Conservation (phyloP, 2,888 invertebrate species). For the Dromius quadrimaculatus region DNA sequence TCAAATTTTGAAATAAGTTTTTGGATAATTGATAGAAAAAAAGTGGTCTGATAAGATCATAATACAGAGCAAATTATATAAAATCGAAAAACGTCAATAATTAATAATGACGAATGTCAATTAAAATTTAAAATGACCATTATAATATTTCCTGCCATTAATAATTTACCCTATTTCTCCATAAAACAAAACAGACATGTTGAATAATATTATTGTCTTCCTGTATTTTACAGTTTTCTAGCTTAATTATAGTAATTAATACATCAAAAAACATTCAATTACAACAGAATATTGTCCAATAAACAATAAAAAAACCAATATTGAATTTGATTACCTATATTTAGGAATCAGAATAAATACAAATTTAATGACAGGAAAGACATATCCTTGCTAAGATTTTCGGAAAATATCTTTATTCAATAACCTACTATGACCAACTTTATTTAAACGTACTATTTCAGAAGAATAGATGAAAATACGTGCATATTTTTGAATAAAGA, state of each 20-base stretch:
- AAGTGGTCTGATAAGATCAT: too few relatives aligned
- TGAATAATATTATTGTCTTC: conserved; percentile 34
- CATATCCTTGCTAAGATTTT: conserved; percentile 15
- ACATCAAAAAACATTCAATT: conserved; percentile 19
- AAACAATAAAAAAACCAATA: conserved; percentile 22
- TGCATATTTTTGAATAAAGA: too few relatives aligned
- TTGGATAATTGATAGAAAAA: too few relatives aligned
- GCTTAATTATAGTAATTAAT: conserved; percentile 33
- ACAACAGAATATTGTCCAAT: conserved; percentile 20
- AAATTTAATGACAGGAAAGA: conserved; percentile 33
- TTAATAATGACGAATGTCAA: conserved; percentile 6
- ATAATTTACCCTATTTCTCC: not conserved
- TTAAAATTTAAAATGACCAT: not conserved
- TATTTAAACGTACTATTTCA: too few relatives aligned
- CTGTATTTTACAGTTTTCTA: conserved; percentile 37
- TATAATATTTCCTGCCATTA: conserved; percentile 22
- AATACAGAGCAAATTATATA: too few relatives aligned
- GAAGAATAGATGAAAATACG: too few relatives aligned
- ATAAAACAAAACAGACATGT: conserved; percentile 14
- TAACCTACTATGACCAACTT: too few relatives aligned
- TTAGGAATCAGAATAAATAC: conserved; percentile 25
- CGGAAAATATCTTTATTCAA: too few relatives aligned
- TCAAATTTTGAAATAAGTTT: too few relatives aligned
- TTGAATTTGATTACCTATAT: conserved; percentile 36
- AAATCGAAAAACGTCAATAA: too few relatives aligned